phyloP scores from a whole-genome alignment of 1,140 invertebrate species.

The Helicorthomorpha holstii region DNA sequence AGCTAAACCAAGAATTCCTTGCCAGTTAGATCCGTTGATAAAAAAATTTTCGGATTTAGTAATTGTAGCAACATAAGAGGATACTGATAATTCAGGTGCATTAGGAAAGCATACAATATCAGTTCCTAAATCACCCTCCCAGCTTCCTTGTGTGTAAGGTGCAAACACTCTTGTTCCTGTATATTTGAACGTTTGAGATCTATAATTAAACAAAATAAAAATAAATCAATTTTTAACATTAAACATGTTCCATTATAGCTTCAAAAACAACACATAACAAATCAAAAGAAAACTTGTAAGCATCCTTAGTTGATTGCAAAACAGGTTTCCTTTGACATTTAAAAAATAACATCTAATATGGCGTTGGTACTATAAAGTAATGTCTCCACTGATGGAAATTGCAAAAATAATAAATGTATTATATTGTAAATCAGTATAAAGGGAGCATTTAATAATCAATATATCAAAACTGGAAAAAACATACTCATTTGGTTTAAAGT shows the following conservation, averaged over 20 bases:
- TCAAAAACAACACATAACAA: too few species aligned
- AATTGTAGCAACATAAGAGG: constrained; percentile 25
- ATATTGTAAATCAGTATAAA: too few species aligned
- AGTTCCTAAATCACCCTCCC: constrained; percentile 24
- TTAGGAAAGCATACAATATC: constrained; percentile 21
- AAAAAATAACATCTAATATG: too few species aligned
- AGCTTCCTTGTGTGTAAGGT: constrained; percentile 27
- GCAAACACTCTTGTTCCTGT: constrained; percentile 16
- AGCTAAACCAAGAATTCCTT: constrained; percentile 31
- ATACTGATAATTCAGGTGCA: constrained; percentile 14
- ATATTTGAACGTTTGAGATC: constrained; percentile 19
- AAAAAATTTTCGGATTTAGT: constrained; percentile 25
- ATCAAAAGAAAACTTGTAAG: too few species aligned
- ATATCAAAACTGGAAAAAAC: too few species aligned
- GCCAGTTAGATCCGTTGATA: constrained; percentile 27
- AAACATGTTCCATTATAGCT: neutral
- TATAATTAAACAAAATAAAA: constrained; percentile 10
- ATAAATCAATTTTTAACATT: neutral
- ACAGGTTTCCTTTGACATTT: too few species aligned
- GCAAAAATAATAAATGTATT: too few species aligned
- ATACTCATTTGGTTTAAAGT: constrained; percentile 21
- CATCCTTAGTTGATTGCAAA: too few species aligned
- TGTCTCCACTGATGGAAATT: too few species aligned
- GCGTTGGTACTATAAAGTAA: too few species aligned
- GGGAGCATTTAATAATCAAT: too few species aligned